phyloP scores from a whole-genome alignment of 2,113 vertebrate genomes.

The Cyprinodon variegatus region DNA sequence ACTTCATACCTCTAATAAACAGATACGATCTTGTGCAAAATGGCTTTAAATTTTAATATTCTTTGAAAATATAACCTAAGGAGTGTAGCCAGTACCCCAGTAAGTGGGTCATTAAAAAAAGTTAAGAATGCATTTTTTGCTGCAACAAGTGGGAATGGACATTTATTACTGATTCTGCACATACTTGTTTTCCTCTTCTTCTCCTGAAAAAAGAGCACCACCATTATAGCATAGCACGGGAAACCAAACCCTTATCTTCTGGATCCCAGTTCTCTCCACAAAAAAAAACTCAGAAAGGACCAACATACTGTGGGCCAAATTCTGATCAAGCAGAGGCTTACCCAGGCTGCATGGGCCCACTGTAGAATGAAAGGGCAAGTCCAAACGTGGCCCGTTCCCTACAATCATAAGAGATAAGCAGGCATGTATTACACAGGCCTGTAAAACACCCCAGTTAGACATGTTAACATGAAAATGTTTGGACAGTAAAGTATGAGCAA shows the following conservation, averaged over 20 bases:
- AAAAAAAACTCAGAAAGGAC: not conserved
- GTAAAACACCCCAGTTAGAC: conserved; percentile 11
- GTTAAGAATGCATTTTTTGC: not conserved
- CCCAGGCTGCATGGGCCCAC: conserved; percentile 49
- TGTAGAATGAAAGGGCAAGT: conserved; percentile 48
- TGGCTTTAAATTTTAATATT: too few species aligned
- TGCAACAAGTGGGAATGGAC: not conserved
- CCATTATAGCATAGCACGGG: not conserved
- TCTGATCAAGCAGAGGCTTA: not conserved
- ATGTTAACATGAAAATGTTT: conserved; percentile 43
- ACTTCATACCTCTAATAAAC: too few species aligned
- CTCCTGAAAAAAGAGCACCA: not conserved
- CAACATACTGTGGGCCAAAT: not conserved
- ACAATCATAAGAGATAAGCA: conserved; percentile 1
- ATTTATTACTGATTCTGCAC: not conserved
- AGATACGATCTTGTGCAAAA: too few species aligned
- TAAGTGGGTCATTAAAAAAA: not conserved
- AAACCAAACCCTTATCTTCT: conserved; percentile 11
- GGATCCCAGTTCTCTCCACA: not conserved
- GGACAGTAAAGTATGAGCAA: conserved; percentile 53
- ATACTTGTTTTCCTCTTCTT: not conserved
- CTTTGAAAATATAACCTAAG: too few species aligned
- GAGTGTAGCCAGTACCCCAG: too few species aligned
- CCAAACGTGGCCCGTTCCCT: conserved; percentile 14
- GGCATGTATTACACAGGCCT: conserved; percentile 9